Evolutionary conservation across 2,888 invertebrate genomes (phyloP), one percentile per base, ranked within the genome.

Genomic region (Coenonympha arcania): DNA sequence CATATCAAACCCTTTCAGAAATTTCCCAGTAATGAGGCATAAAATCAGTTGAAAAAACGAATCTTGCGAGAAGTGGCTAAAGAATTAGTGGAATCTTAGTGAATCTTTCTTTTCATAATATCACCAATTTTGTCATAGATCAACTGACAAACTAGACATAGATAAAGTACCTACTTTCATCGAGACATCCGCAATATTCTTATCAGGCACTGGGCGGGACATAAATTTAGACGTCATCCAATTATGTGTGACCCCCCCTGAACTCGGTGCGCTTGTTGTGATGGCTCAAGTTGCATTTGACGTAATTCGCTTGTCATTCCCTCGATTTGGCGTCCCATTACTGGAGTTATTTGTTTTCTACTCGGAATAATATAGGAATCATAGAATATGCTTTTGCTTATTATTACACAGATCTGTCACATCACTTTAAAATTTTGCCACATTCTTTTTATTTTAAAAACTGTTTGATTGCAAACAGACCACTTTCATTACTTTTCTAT

Each of bases 341-440:
- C 65, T 56, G 50, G 66, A 69, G 69, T 71, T 66, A 69, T 73
- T 70, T 72, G 61, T 65, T 68, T 68, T 66, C 57, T 58, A 55
- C 56, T 61, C 50, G 55, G 55, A 55, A 57, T 57, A n/a, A n/a
- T n/a, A n/a, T n/a, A n/a, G n/a, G n/a, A n/a, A n/a, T n/a, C n/a
- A n/a, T n/a, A n/a, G n/a, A n/a, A n/a, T n/a, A n/a, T n/a, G n/a
- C n/a, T n/a, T n/a, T n/a, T n/a, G n/a, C n/a, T n/a, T n/a, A n/a
- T n/a, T n/a, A n/a, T n/a, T 13, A 15, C 18, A 13, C 19, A 31
- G 28, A 43, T 24, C 9, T 44, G 24, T 24, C n/a, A 20, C 22
- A 19, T 37, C 13, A 16, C 18, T 22, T 16, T 2, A n/a, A n/a
- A n/a, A n/a, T n/a, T n/a, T n/a, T n/a, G n/a, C n/a, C n/a, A n/a